A percentile compares a stretch with the other conserved stretches of the same genome.
These are phyloP conservation scores for Megalonaias nervosa DNA, from an alignment of 1,140 invertebrate genomes.

Conservation along the genomic window DNA sequence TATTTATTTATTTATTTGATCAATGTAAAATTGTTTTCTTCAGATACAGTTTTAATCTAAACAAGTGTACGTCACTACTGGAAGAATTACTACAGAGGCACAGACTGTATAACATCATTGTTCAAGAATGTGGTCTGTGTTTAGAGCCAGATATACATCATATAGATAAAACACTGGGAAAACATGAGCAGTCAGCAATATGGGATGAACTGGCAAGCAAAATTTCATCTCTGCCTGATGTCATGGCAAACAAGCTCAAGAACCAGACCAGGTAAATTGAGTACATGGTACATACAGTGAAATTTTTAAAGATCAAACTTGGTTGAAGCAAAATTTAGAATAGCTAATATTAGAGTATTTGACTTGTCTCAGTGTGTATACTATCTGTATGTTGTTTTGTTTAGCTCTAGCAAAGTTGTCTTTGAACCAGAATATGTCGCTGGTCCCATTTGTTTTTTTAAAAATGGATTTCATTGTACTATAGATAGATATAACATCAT, in stretches of 20 bases:
- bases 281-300: neutral
- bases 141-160: conserved; percentile 7
- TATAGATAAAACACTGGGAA: conserved; percentile 11
- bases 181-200: conserved; percentile 16
- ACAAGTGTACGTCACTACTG: conserved; percentile 18
- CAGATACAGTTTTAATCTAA: conserved; percentile 29
- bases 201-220: conserved; percentile 52
- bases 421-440: no score
- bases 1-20: no score
- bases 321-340: no score
- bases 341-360: no score
- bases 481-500: no score
- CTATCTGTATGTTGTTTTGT: no score
- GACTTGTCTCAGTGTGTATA: no score
- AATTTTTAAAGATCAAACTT: neutral
- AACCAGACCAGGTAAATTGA: conserved; percentile 40
- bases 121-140: conserved; percentile 20
- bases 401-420: no score
- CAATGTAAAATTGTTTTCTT: neutral
- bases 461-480: no score
- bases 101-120: conserved; percentile 12
- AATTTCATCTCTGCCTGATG: conserved; percentile 53
- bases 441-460: no score
- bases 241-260: conserved; percentile 55
- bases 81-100: conserved; percentile 29